These are phyloP conservation scores for Pteria penguin DNA, from an alignment of 2,888 invertebrate genomes.

Conservation along the genomic window DNA sequence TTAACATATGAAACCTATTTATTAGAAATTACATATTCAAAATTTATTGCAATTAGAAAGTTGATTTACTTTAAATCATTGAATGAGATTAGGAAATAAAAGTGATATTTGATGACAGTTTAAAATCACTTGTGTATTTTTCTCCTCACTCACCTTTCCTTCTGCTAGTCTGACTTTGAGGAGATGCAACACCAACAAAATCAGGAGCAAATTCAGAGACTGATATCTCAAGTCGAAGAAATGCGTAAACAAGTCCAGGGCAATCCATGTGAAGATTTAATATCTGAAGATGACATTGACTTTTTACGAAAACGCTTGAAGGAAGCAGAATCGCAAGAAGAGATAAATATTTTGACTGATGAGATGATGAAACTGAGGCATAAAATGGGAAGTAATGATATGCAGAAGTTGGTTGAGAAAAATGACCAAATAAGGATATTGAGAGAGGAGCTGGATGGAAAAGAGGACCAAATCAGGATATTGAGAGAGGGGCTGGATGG, in stretches of 20 bases:
- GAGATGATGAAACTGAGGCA: constrained; percentile 26
- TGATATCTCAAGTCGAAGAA: constrained; percentile 26
- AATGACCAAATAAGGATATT: constrained; percentile 39
- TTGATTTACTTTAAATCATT: no score
- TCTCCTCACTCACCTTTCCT: no score
- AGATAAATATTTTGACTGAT: constrained; percentile 38
- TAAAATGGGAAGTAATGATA: not conserved
- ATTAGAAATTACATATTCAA: no score
- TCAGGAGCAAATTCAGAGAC: constrained; percentile 40
- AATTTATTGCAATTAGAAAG: no score
- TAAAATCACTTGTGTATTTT: no score
- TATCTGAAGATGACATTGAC: no score
- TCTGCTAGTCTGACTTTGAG: not conserved
- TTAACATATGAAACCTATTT: no score
- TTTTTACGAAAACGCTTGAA: no score
- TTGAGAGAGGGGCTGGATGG: constrained; percentile 24
- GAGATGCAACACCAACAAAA: not conserved
- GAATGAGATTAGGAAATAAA: constrained; percentile 34
- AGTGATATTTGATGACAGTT: no score
- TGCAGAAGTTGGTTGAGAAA: not conserved
- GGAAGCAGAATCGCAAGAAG: constrained; percentile 42
- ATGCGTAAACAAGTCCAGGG: no score
- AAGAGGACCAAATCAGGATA: constrained; percentile 6
- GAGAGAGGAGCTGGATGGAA: constrained; percentile 36
- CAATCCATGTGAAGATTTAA: no score